Base-by-base conservation (phyloP, 2,113 vertebrate genomes). In the Cynopterus brachyotis region DNA sequence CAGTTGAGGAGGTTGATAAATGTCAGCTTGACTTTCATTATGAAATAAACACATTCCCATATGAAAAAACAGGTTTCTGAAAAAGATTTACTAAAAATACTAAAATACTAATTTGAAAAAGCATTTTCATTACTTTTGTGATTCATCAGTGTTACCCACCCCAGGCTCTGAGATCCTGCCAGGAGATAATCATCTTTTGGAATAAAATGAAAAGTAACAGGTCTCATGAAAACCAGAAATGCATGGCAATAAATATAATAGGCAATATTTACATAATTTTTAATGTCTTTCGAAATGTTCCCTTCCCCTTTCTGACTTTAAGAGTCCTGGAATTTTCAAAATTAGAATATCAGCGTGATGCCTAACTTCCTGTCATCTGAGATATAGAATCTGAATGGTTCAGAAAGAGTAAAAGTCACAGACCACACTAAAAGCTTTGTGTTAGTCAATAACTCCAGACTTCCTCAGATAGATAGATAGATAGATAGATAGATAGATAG, bases 161-260 rank as follows among this genome's bases (percentile, higher is more conserved):
- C n/a, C 9, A 86, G 53, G 16, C 35, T 70, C 55, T 35, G 66
- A 84, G 15, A 69, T 59, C 70, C 28, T 72, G 9, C 57, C 30
- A 85, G 60, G 37, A 84, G 40, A 91, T 40, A 5, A 30, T 13
- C 30, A 60, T 86, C 91, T 94, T 86, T 64, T n/a, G 28, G 57
- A 94, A 95, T 37, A 83, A 94, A 87, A 90, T 67, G 32, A 57
- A 66, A 47, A 82, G 10, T 19, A 92, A 83, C 17, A 64, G 86
- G 59, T 66, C 11, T 64, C 42, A 53, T 42, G n/a, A 66, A 94
- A 91, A 40, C 13, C 73, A 94, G 24, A 17, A 69, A 88, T 22
- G 30, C 5, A 2, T 59, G 15, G 37, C 78, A 73, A 76, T 73
- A 88, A 75, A 67, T 30, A 67, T 30, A 83, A 64, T 32, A 0